These are phyloP conservation scores for Melangyna quadrimaculata DNA, from an alignment of 2,888 invertebrate species.

Conservation along the genomic window DNA sequence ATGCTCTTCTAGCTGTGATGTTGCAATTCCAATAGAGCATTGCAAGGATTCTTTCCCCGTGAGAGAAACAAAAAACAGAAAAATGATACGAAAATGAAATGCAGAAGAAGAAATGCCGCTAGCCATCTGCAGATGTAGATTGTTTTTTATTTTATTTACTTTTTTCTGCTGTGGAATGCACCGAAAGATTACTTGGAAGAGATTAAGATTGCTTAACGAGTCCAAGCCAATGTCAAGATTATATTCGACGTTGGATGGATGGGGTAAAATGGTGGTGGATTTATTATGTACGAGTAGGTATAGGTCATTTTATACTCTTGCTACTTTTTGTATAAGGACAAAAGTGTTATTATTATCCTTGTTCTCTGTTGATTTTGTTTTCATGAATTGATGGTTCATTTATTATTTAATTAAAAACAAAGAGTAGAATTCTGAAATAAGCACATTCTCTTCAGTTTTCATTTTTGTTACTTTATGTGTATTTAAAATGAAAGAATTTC, in stretches of 20 bases:
- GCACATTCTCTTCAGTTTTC: too few species aligned
- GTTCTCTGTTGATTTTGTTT: not conserved
- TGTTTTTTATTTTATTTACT: conserved; percentile 42
- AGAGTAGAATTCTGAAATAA: not conserved
- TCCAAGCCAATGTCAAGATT: conserved; percentile 60
- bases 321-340: not conserved
- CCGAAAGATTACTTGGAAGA: conserved; percentile 51
- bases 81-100: conserved; percentile 15
- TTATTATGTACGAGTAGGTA: not conserved
- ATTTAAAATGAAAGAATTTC: not conserved
- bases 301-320: not conserved
- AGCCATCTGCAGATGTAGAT: conserved; percentile 32
- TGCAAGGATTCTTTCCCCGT: conserved; percentile 1
- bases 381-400: not conserved
- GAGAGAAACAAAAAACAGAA: not conserved
- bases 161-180: conserved; percentile 27
- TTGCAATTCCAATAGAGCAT: not conserved
- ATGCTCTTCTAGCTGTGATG: too few species aligned
- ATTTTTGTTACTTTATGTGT: not conserved
- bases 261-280: not conserved
- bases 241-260: conserved; percentile 27
- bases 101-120: conserved; percentile 28
- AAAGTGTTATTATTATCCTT: not conserved
- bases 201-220: conserved; percentile 49
- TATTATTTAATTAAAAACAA: conserved; percentile 14